Evolutionary conservation across 2,113 vertebrate species (phyloP), one percentile per base, ranked within the genome.

Genomic region (Ceratotherium simum): DNA sequence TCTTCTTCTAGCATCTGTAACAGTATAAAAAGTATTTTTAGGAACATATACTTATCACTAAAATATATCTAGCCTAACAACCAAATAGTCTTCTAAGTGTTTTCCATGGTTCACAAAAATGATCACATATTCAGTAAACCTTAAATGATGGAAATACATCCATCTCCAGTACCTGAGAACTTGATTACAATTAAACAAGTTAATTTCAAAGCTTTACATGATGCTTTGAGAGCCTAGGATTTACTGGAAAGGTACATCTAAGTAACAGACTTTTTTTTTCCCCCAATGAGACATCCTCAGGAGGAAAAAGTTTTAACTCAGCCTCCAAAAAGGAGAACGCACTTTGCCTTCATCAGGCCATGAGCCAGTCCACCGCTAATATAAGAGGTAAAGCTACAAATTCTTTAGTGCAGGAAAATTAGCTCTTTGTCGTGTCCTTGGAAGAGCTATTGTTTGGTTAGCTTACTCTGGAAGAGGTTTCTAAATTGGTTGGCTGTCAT

Each of bases 401-500:
- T 46, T 82, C 39, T 58, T 82, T 13, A 42, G 39, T 6, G 3
- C 4, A 72, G 54, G 21, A 54, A 91, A 73, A 93, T 89, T 10
- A 79, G 78, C 48, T 29, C 48, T 90, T n/a, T 48, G 39, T 86
- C 56, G 12, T 18, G 17, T 64, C 33, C 60, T 31, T 51, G 46
- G 31, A 95, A 87, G 60, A 70, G 33, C 78, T 62, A 58, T 64
- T 78, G 58, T 67, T 93, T 70, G 23, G 62, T 75, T 70, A 76
- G 80, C 80, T 98, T 65, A 90, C 42, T 88, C 75, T 84, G 85
- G 76, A 78, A 72, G 73, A 51, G 42, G 60, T 91, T 93, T 95
- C 93, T 80, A 67, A 62, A 86, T 76, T 5, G 7, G 78, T 23
- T 58, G 51, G 69, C 85, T 87, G 56, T 88, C 93, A 88, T 95